Conservation (phyloP, 92 coral and sea anemone species). For the Palythoa caribaeorum region DNA sequence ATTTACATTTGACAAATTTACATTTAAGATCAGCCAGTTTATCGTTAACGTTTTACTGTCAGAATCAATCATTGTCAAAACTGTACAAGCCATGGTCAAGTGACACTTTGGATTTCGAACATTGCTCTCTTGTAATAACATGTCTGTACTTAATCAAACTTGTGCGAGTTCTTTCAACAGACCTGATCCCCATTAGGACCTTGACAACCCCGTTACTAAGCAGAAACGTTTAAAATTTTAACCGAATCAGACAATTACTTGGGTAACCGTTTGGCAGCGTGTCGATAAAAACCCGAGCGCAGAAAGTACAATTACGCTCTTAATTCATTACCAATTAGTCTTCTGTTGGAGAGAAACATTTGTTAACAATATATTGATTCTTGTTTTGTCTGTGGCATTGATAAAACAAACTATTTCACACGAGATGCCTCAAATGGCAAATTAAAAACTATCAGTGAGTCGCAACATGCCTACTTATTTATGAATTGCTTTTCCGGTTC, state of each 20-base stretch:
- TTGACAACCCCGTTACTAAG: slow-evolving; percentile 41
- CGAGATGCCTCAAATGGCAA: slow-evolving; percentile 36
- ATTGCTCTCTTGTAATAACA: background rate
- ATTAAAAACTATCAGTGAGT: slow-evolving; percentile 39
- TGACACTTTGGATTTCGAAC: background rate
- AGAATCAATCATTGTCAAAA: slow-evolving; percentile 39
- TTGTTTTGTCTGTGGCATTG: slow-evolving; percentile 44
- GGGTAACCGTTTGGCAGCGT: slow-evolving; percentile 21
- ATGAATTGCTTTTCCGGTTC: slow-evolving; percentile 35
- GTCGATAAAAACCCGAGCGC: background rate
- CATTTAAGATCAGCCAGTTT: slow-evolving; percentile 19
- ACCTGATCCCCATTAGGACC: slow-evolving; percentile 40
- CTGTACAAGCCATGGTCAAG: background rate
- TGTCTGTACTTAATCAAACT: slow-evolving; percentile 34
- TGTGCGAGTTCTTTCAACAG: slow-evolving; percentile 43
- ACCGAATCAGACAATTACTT: background rate
- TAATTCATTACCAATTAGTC: slow-evolving; percentile 37
- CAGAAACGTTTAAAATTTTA: slow-evolving; percentile 33
- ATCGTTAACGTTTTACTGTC: slow-evolving; percentile 19
- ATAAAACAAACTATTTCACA: slow-evolving; percentile 47
- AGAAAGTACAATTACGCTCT: slow-evolving; percentile 3
- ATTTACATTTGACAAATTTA: slow-evolving; percentile 21
- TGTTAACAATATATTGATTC: slow-evolving; percentile 8
- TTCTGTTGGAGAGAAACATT: slow-evolving; percentile 29
- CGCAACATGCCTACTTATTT: slow-evolving; percentile 38